A percentile compares a stretch with the other conserved stretches of the same genome.
These are phyloP conservation scores for Drosophila parthenogenetica DNA, from an alignment of 2,888 invertebrate genomes.

Conservation along the genomic window DNA sequence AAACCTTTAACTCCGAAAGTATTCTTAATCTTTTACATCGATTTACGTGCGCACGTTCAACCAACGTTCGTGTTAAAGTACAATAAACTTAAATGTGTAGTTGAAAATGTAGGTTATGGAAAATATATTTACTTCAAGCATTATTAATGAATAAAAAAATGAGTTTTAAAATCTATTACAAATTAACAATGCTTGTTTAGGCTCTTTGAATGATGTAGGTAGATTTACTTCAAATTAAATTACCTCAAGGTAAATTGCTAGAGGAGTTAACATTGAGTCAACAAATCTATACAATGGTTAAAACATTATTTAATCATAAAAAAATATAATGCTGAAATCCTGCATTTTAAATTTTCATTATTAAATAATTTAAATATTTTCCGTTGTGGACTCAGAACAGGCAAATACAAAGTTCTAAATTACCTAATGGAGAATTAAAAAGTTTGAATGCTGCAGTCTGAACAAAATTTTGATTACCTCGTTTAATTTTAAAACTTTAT, in stretches of 20 bases:
- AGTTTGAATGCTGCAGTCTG: conserved; percentile 26
- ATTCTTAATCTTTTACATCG: not conserved
- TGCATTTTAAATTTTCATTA: not conserved
- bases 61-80: conserved; percentile 24
- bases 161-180: not conserved
- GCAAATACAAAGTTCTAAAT: conserved; percentile 7
- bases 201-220: conserved; percentile 34
- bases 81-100: conserved; percentile 11
- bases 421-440: conserved; percentile 13
- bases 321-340: not conserved
- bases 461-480: conserved; percentile 24
- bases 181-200: conserved; percentile 11
- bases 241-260: conserved; percentile 5
- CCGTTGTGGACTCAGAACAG: not conserved
- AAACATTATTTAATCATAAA: not conserved
- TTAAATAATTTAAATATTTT: not conserved
- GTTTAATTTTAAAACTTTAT: conserved; percentile 36
- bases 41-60: conserved; percentile 16
- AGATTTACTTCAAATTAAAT: conserved; percentile 34
- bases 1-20: too few relatives aligned
- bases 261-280: conserved; percentile 5
- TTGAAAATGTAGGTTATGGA: not conserved
- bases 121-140: conserved; percentile 5
- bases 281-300: conserved; percentile 14
- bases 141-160: too few relatives aligned